Evolutionary conservation across 2,797 vertebrate genomes (phyloP).

Genomic region (Cuculus canorus): DNA sequence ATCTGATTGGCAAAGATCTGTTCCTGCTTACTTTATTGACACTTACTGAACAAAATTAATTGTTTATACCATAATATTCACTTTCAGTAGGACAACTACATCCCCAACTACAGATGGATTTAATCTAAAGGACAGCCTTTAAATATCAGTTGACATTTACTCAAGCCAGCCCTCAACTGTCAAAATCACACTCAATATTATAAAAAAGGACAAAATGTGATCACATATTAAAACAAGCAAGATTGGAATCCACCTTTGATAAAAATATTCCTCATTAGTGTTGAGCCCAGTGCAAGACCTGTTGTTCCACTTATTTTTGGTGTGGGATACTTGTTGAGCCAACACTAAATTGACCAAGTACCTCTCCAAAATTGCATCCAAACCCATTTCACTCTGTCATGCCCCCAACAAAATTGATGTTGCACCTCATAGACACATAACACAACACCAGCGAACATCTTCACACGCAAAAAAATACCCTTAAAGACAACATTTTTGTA

Average conservation of each 20-base stretch:
- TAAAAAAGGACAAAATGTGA: neutral
- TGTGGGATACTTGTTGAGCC: neutral
- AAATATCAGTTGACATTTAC: neutral
- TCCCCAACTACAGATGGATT: neutral
- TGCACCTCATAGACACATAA: fast-evolving
- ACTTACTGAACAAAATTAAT: neutral
- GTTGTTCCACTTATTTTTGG: neutral
- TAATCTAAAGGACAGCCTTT: neutral
- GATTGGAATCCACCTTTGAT: neutral
- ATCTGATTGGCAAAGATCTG: neutral
- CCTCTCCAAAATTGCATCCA: neutral
- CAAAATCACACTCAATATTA: neutral
- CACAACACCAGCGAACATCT: fast-evolving
- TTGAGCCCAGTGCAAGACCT: neutral
- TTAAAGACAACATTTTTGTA: neutral
- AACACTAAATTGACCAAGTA: neutral
- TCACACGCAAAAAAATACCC: fast-evolving
- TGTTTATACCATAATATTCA: conserved; percentile 8
- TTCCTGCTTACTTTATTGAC: neutral
- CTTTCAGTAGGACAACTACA: neutral
- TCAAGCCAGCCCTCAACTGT: neutral
- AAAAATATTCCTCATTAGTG: neutral
- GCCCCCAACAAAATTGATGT: fast-evolving
- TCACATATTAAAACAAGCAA: neutral
- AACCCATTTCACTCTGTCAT: neutral